Evolutionary conservation across 1,140 invertebrate genomes (phyloP), one percentile per base, ranked within the genome.

Genomic region (Sminthurinus signatus): DNA sequence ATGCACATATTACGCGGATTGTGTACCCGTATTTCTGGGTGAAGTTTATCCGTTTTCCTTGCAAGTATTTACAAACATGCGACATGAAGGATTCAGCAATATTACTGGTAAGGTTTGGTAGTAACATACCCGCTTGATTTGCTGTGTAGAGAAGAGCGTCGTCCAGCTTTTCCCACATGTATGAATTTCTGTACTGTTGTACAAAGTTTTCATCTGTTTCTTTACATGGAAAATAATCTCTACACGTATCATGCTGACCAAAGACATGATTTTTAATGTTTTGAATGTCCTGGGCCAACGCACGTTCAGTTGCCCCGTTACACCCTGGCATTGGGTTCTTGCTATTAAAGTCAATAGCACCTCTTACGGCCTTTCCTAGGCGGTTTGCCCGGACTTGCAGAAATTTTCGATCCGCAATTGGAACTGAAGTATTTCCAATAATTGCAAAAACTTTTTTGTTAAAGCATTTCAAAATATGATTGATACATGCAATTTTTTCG

Each of bases 1-100:
- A 32, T 3, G 63, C 63, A 25, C 23, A 25, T 1, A n/a, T 17
- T n/a, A 52, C 28, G 19, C 56, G 21, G 3, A 46, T 43, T 23
- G 1, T 43, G 25, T 65, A 65, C 1, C 39, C 19, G 19, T 31
- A 27, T 19, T 46, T 48, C 15, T 59, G 36, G 27, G 28, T 28
- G n/a, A 50, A 32, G 36, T 65, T 46, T 15, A 58, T 50, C 29
- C 63, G 21, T 50, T 65, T 65, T 19, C 63, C 63, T 19, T 39
- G 31, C 2, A 62, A 14, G 36, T 28, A 52, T 36, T 62, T 62
- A 12, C 19, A 42, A 31, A 52, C 43, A 32, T 42, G 17, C 4
- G 5, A 2, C 63, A 65, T 65, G 27, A 65, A 65, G 3, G 27
- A 2, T 43, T 65, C 63, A 31, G 56, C 55, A 2, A 32, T 17